Conservation (phyloP, 2,797 vertebrate genomes). For the Erethizon dorsatum region DNA sequence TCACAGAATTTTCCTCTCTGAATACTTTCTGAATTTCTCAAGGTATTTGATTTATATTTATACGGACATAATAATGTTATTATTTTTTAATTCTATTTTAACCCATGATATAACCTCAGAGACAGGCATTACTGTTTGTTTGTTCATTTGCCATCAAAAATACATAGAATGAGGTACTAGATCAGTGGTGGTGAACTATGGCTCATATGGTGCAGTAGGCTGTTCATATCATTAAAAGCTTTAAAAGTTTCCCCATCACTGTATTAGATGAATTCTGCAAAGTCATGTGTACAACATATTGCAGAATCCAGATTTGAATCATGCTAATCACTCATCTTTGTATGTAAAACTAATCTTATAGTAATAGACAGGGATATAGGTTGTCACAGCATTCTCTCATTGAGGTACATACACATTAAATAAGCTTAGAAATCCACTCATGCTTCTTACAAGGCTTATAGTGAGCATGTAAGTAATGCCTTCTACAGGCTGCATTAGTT, state of each 20-base stretch:
- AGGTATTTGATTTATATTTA: neutral
- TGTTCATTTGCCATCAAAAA: neutral
- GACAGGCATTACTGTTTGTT: neutral
- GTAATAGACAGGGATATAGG: neutral
- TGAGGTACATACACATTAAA: neutral
- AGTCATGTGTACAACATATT: neutral
- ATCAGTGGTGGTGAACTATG: neutral
- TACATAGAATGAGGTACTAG: neutral
- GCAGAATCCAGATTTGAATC: neutral
- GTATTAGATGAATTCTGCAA: neutral
- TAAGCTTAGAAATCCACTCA: neutral
- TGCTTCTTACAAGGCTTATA: neutral
- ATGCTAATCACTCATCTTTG: neutral
- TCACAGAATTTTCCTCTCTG: neutral
- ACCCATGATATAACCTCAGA: neutral
- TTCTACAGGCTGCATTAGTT: neutral
- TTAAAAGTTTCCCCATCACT: neutral
- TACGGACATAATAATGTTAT: neutral
- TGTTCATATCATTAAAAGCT: neutral
- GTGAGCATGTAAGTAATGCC: neutral
- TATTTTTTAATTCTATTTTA: neutral
- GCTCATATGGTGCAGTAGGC: neutral
- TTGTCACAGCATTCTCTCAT: neutral
- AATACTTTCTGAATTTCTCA: neutral
- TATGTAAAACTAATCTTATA: neutral